Conservation (phyloP, 2,888 invertebrate species). For the Eueremaeus valkanovi region DNA sequence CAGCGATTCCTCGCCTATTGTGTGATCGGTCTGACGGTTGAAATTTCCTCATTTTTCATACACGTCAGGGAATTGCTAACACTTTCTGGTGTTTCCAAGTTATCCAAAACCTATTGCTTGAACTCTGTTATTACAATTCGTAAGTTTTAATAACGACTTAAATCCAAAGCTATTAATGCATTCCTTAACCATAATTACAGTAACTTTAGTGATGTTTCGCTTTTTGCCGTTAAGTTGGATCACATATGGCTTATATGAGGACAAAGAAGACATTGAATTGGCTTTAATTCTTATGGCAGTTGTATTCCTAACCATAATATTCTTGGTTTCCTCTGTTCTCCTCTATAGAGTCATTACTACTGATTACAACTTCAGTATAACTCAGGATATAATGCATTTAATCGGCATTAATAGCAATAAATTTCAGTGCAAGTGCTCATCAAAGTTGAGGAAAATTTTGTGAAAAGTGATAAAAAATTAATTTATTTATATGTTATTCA, state of each 20-base stretch:
- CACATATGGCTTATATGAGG: not conserved
- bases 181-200: not conserved
- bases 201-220: slow-evolving; percentile 4
- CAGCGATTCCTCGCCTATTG: slow-evolving; percentile 33
- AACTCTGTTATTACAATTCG: slow-evolving; percentile 27
- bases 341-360: slow-evolving; percentile 12
- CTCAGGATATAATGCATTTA: not conserved
- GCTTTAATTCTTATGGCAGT: not conserved
- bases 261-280: not conserved
- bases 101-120: not conserved
- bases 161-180: not conserved
- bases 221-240: slow-evolving; percentile 22
- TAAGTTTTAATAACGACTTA: slow-evolving; percentile 7
- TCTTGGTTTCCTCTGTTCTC: slow-evolving; percentile 2
- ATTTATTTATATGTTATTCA: not conserved
- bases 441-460: slow-evolving; percentile 7
- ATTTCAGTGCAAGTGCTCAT: slow-evolving; percentile 13
- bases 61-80: slow-evolving; percentile 31
- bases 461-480: not conserved
- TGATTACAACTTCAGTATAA: slow-evolving; percentile 5
- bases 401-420: not conserved
- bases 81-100: not conserved
- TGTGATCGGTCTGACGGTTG: slow-evolving; percentile 33
- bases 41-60: slow-evolving; percentile 36
- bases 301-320: not conserved